phyloP scores from a whole-genome alignment of 2,797 vertebrate genomes.

The Pseudochirops corinnae region DNA sequence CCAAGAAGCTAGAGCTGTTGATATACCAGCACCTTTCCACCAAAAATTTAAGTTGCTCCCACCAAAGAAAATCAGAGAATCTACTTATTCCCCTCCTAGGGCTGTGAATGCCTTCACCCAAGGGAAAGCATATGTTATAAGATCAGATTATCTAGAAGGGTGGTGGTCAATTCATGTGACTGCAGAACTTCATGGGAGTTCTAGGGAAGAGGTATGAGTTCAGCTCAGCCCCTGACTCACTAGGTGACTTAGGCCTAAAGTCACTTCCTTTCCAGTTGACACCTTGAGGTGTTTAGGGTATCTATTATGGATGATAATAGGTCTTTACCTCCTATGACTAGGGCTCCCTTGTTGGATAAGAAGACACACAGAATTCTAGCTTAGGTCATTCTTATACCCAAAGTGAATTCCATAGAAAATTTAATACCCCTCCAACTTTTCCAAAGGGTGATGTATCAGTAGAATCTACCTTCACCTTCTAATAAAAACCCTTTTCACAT shows the following conservation, averaged over 20 bases:
- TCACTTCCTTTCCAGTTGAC: slow-evolving; percentile 7
- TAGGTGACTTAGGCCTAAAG: slow-evolving; percentile 45
- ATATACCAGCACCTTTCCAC: background rate
- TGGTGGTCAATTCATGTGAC: slow-evolving; percentile 17
- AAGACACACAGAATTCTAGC: background rate
- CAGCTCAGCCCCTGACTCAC: slow-evolving; percentile 68
- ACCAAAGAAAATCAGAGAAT: background rate
- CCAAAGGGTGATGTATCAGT: background rate
- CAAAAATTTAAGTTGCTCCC: background rate
- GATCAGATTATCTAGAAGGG: slow-evolving; percentile 9
- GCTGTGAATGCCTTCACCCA: background rate
- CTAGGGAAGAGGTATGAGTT: slow-evolving; percentile 31
- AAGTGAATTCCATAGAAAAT: background rate
- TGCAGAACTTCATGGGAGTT: background rate
- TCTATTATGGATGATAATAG: slow-evolving; percentile 1
- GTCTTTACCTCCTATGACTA: background rate
- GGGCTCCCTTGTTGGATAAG: slow-evolving; percentile 1
- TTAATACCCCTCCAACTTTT: background rate
- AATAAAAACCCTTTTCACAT: background rate
- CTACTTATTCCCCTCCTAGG: background rate
- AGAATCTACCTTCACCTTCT: background rate
- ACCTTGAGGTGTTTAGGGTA: slow-evolving; percentile 37
- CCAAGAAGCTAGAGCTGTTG: slow-evolving; percentile 28
- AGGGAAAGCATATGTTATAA: background rate
- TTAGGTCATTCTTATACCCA: slow-evolving; percentile 25